phyloP scores from a whole-genome alignment of 2,888 invertebrate genomes.

The Diadegma fenestrale region DNA sequence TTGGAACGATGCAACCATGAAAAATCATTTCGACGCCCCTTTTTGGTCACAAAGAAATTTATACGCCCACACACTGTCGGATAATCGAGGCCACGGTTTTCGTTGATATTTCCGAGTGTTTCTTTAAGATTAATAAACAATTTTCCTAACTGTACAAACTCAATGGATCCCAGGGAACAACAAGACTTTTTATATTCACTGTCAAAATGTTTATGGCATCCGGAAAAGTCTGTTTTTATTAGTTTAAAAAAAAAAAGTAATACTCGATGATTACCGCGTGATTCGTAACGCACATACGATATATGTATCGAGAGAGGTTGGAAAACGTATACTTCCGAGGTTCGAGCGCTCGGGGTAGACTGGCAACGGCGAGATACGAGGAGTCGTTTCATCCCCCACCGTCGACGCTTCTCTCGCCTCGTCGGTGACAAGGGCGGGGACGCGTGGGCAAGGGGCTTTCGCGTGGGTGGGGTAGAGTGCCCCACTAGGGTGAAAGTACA shows the following conservation, averaged over 20 bases:
- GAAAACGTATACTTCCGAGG: conserved; percentile 61
- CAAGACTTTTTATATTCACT: neutral
- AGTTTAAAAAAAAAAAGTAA: neutral
- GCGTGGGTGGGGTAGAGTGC: conserved; percentile 36
- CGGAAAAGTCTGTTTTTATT: neutral
- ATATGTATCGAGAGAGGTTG: conserved; percentile 5
- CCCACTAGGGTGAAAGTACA: conserved; percentile 21
- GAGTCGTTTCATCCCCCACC: conserved; percentile 69
- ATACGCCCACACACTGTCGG: neutral
- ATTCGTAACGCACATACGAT: conserved; percentile 14
- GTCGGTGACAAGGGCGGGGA: conserved; percentile 56
- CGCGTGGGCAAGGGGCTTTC: conserved; percentile 48
- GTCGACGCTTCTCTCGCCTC: conserved; percentile 41
- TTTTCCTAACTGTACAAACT: neutral
- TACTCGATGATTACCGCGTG: neutral
- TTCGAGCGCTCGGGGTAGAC: conserved; percentile 70
- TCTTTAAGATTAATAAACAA: neutral
- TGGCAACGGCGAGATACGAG: conserved; percentile 70
- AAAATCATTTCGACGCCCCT: neutral
- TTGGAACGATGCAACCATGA: neutral
- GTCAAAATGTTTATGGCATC: neutral
- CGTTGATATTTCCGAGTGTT: neutral
- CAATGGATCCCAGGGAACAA: neutral
- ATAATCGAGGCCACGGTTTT: neutral
- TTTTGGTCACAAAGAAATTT: conserved; percentile 13